These are phyloP conservation scores for Ahaetulla prasina DNA, from an alignment of 2,113 vertebrate genomes.

Conservation along the genomic window DNA sequence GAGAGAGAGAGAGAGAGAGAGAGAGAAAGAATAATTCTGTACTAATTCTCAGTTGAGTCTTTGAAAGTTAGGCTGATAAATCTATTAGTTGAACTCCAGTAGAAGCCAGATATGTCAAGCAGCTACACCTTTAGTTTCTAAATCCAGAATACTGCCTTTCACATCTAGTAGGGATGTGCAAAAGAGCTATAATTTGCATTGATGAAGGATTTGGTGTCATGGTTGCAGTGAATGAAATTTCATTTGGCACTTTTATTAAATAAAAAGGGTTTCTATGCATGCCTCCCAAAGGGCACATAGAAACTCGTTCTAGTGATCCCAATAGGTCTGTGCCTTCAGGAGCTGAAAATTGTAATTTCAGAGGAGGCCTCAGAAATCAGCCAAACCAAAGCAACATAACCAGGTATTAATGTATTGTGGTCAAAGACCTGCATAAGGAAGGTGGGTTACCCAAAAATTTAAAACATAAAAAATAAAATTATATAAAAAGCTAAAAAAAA, in stretches of 20 bases:
- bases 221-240: not conserved
- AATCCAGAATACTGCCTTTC: not conserved
- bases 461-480: not conserved
- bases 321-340: not conserved
- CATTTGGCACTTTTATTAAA: not conserved
- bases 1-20: constrained; percentile 30
- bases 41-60: constrained; percentile 36
- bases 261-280: not conserved
- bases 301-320: not conserved
- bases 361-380: not conserved
- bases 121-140: not conserved
- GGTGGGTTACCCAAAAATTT: not conserved
- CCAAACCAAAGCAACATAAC: not conserved
- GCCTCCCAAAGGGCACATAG: not conserved
- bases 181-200: not conserved
- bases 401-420: not conserved
- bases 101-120: not conserved
- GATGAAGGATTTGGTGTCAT: not conserved
- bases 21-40: constrained; percentile 42
- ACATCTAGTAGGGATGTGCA: not conserved
- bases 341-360: not conserved
- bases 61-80: not conserved
- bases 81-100: not conserved
- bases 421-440: not conserved
- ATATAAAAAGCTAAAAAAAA: not conserved